These are phyloP conservation scores for Pherbina coryleti DNA, from an alignment of 2,888 invertebrate genomes.

Conservation along the genomic window DNA sequence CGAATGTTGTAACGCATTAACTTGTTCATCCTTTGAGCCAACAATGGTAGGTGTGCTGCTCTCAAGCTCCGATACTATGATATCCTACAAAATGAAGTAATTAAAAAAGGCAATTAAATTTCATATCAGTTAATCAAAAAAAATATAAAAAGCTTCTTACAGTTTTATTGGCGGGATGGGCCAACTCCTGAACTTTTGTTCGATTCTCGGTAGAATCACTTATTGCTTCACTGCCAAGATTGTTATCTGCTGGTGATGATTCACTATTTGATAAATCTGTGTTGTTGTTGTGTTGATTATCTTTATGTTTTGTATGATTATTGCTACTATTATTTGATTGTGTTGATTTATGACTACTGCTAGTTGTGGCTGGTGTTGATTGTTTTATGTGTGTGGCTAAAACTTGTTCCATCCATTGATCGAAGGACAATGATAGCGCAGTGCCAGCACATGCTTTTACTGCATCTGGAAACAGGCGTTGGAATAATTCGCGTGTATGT, in stretches of 20 bases:
- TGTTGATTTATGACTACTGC: slow-evolving; percentile 64
- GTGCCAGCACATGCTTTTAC: slow-evolving; percentile 59
- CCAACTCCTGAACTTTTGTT: slow-evolving; percentile 77
- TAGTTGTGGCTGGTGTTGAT: slow-evolving; percentile 50
- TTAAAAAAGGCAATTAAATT: neutral
- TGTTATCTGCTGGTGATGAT: slow-evolving; percentile 47
- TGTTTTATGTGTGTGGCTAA: slow-evolving; percentile 62
- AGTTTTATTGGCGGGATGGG: slow-evolving; percentile 82
- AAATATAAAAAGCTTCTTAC: slow-evolving; percentile 70
- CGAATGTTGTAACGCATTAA: slow-evolving; percentile 65
- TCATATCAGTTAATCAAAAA: neutral
- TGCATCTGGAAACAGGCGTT: slow-evolving; percentile 67
- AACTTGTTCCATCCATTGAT: slow-evolving; percentile 68
- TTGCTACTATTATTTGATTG: slow-evolving; percentile 60
- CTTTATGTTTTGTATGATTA: slow-evolving; percentile 52
- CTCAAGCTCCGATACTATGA: slow-evolving; percentile 67
- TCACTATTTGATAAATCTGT: slow-evolving; percentile 53
- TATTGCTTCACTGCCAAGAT: slow-evolving; percentile 53
- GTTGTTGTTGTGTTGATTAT: slow-evolving; percentile 53
- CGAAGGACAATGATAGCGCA: slow-evolving; percentile 64
- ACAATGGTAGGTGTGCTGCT: slow-evolving; percentile 65
- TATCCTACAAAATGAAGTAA: slow-evolving; percentile 59
- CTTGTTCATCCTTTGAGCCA: slow-evolving; percentile 66
- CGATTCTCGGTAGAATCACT: slow-evolving; percentile 64
- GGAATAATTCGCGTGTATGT: slow-evolving; percentile 63